A percentile compares a stretch with the other conserved stretches of the same genome.
Conservation (phyloP, 2,113 vertebrate genomes). For the Euleptes europaea region DNA sequence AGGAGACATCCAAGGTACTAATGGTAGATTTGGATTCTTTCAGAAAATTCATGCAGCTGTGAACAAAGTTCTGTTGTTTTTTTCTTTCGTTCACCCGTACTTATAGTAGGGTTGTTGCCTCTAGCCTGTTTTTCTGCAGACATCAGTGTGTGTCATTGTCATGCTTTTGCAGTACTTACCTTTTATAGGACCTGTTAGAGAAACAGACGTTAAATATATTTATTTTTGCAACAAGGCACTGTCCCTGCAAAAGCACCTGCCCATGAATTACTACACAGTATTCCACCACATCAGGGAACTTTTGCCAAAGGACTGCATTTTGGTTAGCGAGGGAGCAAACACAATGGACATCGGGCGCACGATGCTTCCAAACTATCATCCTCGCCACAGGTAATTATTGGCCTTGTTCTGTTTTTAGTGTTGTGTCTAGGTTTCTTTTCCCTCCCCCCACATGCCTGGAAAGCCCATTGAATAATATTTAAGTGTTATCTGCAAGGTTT, state of each 20-base stretch:
- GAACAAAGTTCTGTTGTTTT: background rate
- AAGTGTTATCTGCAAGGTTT: background rate
- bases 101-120: background rate
- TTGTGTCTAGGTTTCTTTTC: background rate
- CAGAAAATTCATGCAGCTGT: background rate
- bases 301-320: constrained; percentile 87
- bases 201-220: background rate
- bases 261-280: constrained; percentile 96
- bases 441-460: background rate
- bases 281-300: constrained; percentile 87
- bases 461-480: background rate
- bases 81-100: too few species aligned
- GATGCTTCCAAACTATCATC: constrained; percentile 88
- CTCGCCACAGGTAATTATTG: constrained; percentile 85
- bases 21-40: background rate
- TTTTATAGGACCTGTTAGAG: background rate
- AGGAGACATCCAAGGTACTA: constrained; percentile 83
- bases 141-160: background rate
- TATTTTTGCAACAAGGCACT: constrained; percentile 73
- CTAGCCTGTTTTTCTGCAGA: background rate
- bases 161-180: background rate
- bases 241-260: constrained; percentile 76
- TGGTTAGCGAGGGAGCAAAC: constrained; percentile 96
- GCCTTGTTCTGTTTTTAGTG: background rate
- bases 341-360: constrained; percentile 99